Percentiles rank a stretch among this genome's conserved stretches.
phyloP scores from a whole-genome alignment of 2,113 vertebrate species.

The Myiopsitta monachus region DNA sequence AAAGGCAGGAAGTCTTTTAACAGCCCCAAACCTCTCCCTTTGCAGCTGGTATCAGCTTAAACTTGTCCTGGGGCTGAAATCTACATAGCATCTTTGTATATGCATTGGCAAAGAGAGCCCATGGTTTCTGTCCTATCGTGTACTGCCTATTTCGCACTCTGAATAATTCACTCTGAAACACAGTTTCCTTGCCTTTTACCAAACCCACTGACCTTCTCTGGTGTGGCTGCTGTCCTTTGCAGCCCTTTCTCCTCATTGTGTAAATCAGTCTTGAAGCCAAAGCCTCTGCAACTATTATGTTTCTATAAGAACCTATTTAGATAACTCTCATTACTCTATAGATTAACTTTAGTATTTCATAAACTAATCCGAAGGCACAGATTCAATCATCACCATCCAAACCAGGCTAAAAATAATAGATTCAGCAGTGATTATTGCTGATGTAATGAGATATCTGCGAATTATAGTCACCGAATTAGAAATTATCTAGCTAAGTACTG shows the following conservation, averaged over 20 bases:
- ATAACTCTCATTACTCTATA: not conserved
- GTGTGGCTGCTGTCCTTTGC: not conserved
- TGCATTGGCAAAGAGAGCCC: not conserved
- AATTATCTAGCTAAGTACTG: not conserved
- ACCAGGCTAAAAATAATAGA: not conserved
- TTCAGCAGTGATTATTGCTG: not conserved
- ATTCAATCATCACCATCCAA: not conserved
- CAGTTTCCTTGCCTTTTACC: not conserved
- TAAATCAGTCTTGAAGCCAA: not conserved
- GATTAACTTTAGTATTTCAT: not conserved
- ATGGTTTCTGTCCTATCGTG: not conserved
- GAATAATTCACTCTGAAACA: not conserved
- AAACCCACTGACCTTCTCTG: not conserved
- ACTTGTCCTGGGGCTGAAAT: not conserved
- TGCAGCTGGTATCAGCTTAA: not conserved
- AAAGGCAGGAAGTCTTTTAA: not conserved
- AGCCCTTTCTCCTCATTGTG: not conserved
- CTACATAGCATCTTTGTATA: not conserved
- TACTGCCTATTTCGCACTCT: not conserved
- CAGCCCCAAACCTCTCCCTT: not conserved
- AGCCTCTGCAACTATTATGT: not conserved
- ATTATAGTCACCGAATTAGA: not conserved
- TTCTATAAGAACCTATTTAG: not conserved
- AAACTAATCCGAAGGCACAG: not conserved
- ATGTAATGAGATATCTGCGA: not conserved